phyloP scores from a whole-genome alignment of 2,888 invertebrate genomes.

The Prostheceraeus crozeri region DNA sequence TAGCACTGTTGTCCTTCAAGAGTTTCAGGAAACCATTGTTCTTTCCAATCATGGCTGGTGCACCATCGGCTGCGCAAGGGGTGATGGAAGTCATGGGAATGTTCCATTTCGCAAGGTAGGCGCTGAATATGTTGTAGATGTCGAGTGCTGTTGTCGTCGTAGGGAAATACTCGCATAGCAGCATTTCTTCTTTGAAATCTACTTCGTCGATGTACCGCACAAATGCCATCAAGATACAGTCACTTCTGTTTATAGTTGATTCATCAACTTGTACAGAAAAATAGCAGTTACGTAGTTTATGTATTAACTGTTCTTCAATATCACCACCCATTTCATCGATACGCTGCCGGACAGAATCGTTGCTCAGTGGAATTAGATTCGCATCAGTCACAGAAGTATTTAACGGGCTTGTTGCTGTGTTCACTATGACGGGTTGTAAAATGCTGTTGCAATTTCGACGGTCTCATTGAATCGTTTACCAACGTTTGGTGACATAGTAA shows the following conservation, averaged over 20 bases:
- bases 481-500: no score
- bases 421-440: no score
- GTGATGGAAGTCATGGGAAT: background rate
- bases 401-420: no score
- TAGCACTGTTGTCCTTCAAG: background rate
- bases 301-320: background rate
- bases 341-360: background rate
- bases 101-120: background rate
- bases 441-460: no score
- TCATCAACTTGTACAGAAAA: constrained; percentile 9
- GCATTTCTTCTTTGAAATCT: background rate
- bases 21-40: background rate
- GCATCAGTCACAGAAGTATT: no score
- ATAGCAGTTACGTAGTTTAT: background rate
- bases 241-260: background rate
- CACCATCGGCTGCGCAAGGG: background rate
- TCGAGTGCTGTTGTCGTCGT: background rate
- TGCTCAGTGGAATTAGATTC: no score
- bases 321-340: constrained; percentile 15
- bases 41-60: background rate
- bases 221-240: background rate
- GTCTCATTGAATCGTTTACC: no score
- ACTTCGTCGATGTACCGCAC: background rate
- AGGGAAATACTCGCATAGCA: background rate
- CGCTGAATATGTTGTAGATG: background rate